Evolutionary conservation across 2,888 invertebrate genomes (phyloP), one percentile per base, ranked within the genome.

Genomic region (Andrena camellia): DNA sequence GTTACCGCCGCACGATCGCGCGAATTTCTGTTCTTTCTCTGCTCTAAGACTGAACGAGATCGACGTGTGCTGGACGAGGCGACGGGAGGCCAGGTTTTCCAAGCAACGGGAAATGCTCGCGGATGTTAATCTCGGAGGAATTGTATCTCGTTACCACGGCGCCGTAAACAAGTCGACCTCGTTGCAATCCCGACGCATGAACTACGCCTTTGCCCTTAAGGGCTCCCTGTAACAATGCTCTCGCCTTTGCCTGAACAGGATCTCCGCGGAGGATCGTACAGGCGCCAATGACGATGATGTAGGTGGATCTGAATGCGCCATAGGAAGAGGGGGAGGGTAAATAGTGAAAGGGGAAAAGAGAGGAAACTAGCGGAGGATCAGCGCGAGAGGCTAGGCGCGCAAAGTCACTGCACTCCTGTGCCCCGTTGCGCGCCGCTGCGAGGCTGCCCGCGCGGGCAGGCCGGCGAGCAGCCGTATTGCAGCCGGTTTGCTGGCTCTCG

Each of bases 211-310:
- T 81, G 78, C 85, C 79, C 81, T 85, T 81, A 81, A 83, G 81
- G 78, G 76, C 78, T 75, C 66, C 78, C 63, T 84, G 86, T 80
- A 86, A 86, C 86, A 86, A 84, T 86, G 80, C 78, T 81, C 71
- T 76, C 73, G 76, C 76, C 73, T 59, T 76, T 73, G 73, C 63
- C 60, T 63, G 78, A 68, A 76, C 85, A 78, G 85, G 86, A 87
- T 86, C 82, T 86, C 57, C 68, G 76, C 33, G 75, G 67, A 79
- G 78, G 79, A 86, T 84, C 77, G 79, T 57, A 69, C 20, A 86
- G 86, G 86, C 86, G 86, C 86, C 86, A 86, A 86, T 87, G 86
- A 85, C 86, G 78, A 86, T 86, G 85, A 87, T 87, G 85, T 83
- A 87, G 86, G 86, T 87, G 86, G 86, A 86, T 86, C 81, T 84